Evolutionary conservation across 1,140 invertebrate species (phyloP), one percentile per base, ranked within the genome.

Genomic region (Drosophila pseudoananassae): DNA sequence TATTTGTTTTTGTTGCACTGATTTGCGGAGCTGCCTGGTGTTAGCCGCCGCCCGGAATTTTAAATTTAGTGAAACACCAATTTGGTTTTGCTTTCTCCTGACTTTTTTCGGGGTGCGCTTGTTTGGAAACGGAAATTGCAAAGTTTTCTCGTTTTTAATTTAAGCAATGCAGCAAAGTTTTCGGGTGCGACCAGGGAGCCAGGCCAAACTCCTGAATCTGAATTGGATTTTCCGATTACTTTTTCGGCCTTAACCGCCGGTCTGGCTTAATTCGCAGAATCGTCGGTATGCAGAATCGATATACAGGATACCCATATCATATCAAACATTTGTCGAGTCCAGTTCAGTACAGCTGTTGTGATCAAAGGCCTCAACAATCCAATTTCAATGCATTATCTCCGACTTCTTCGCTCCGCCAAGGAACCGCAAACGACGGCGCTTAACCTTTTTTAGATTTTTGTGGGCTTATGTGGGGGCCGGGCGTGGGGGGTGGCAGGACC

Each of bases 61-160:
- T 71, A 81, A 87, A 85, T 85, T 87, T 82, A 61, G 79, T 74
- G 58, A 66, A 38, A 38, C 66, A 59, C 60, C 55, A 69, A 68
- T 69, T 69, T 69, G 40, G 40, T 33, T 68, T 53, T 55, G 20
- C 47, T 55, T 54, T 12, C 7, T 4, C 4, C 6, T n/a, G 12
- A 8, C 5, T 23, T 27, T 68, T 66, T 31, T 27, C 6, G 25
- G 63, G 25, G 40, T 55, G 15, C 68, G 29, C 53, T 64, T 64
- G 36, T 63, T 64, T 45, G 36, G 46, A 63, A 71, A 46, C 75
- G 82, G 74, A 87, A 85, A 85, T 85, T 81, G 83, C 69, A 77
- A 84, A 84, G 82, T 84, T 84, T 83, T 75, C 50, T 53, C 51
- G 45, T 74, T 75, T 75, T 75, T 75, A 74, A 75, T 75, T 74